phyloP scores from a whole-genome alignment of 2,888 invertebrate genomes.

The Nipponacmea schrenckii region DNA sequence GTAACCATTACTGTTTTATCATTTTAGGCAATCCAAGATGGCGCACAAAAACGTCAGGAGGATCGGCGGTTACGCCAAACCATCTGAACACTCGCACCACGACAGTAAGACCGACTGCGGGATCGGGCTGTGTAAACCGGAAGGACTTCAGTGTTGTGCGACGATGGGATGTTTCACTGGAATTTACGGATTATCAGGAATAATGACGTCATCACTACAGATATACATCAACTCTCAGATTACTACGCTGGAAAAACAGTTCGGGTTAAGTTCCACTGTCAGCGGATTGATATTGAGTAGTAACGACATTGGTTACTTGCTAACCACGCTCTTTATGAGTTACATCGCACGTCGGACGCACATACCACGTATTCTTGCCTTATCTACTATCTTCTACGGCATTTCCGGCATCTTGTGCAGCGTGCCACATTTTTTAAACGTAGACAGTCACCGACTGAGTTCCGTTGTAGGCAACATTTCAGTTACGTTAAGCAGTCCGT shows the following conservation, averaged over 20 bases:
- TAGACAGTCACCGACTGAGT: slow-evolving; percentile 7
- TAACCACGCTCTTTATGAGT: slow-evolving; percentile 40
- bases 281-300: slow-evolving; percentile 54
- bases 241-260: slow-evolving; percentile 56
- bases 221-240: slow-evolving; percentile 50
- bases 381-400: slow-evolving; percentile 43
- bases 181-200: slow-evolving; percentile 35
- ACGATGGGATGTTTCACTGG: slow-evolving; percentile 40
- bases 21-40: too few species aligned
- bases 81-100: background rate
- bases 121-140: slow-evolving; percentile 38
- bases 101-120: slow-evolving; percentile 33
- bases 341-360: slow-evolving; percentile 39
- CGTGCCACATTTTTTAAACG: slow-evolving; percentile 42
- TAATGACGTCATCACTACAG: slow-evolving; percentile 39
- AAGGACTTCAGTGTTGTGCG: slow-evolving; percentile 33
- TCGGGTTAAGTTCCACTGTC: slow-evolving; percentile 54
- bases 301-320: slow-evolving; percentile 58
- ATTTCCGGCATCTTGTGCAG: slow-evolving; percentile 46
- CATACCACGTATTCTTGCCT: slow-evolving; percentile 43
- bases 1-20: too few species aligned
- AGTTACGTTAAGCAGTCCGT: background rate
- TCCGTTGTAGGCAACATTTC: background rate
- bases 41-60: background rate
- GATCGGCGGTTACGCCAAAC: background rate